Base-by-base conservation (phyloP, 2,888 invertebrate species). In the Andrena camellia region DNA sequence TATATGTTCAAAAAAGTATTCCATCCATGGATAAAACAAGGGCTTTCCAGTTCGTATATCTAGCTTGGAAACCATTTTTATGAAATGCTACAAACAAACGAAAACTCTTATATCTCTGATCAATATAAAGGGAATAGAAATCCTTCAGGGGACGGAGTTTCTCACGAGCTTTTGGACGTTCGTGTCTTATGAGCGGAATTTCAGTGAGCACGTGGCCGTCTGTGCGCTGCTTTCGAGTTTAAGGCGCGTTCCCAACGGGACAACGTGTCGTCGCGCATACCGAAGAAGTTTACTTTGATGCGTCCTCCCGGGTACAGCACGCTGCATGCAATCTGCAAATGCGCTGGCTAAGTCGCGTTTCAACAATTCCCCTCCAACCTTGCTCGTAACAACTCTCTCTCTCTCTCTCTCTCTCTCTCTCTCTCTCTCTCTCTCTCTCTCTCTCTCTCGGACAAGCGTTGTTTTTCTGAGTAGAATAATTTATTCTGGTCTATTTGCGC, bases 251-350 rank as follows among this genome's bases (percentile, higher is more conserved):
- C 72, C 71, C 84, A 60, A 42, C 50, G 75, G 69, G 33, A 20
- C 63, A 54, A 60, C 63, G 66, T 78, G 73, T 86, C 81, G 84
- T 67, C 59, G 75, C 64, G 81, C 75, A 78, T 76, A 81, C 78
- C 54, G 68, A 76, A 70, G 68, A 84, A 84, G 78, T 86, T 86
- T 84, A 79, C 86, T 84, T 86, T 77, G 81, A 84, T 63, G 86
- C 82, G 78, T 73, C 23, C 73, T 71, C 86, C 20, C 23, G 72
- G 66, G 83, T 54, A 29, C 60, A 73, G 33, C 77, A 17, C 50
- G 72, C 68, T 72, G 71, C 57, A 81, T 77, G 85, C 85, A 86
- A 86, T 85, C 85, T 86, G 86, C 86, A 86, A 86, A 85, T 86
- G 86, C 83, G 71, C 73, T 63, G 71, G 29, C 59, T 72, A 71